Evolutionary conservation across 2,888 invertebrate genomes (phyloP).

Genomic region (Campoplex nolae): DNA sequence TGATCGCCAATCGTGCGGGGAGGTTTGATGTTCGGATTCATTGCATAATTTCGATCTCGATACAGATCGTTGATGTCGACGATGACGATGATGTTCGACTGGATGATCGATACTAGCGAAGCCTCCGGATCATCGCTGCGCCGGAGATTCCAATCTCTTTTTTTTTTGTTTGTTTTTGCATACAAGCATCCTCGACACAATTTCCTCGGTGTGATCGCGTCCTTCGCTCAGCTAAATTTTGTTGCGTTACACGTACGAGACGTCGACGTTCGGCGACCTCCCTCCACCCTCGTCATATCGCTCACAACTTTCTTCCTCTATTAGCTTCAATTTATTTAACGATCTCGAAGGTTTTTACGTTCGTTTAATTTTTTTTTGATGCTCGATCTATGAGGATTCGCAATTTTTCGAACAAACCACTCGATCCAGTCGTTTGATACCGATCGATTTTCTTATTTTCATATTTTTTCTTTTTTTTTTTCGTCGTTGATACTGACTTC

Average conservation of each 20-base stretch:
- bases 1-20: neutral
- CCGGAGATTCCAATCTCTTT: slow-evolving; percentile 48
- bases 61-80: neutral
- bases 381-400: no score
- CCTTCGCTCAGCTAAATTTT: slow-evolving; percentile 74
- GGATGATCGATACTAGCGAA: neutral
- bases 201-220: slow-evolving; percentile 76
- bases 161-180: slow-evolving; percentile 11
- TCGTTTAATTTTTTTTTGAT: neutral
- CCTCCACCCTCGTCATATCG: slow-evolving; percentile 53
- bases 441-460: neutral
- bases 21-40: neutral
- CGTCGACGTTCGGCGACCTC: slow-evolving; percentile 36
- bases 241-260: slow-evolving; percentile 75
- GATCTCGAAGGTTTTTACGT: neutral
- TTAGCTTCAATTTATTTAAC: neutral
- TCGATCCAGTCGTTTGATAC: neutral
- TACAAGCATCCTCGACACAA: slow-evolving; percentile 80
- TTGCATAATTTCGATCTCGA: neutral
- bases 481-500: slow-evolving; percentile 23
- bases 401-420: neutral
- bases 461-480: slow-evolving; percentile 19
- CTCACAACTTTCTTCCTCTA: slow-evolving; percentile 27
- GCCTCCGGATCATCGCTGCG: neutral
- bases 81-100: slow-evolving; percentile 51